These are phyloP conservation scores for Semaprochilodus insignis DNA, from an alignment of 2,797 vertebrate genomes.

Conservation along the genomic window DNA sequence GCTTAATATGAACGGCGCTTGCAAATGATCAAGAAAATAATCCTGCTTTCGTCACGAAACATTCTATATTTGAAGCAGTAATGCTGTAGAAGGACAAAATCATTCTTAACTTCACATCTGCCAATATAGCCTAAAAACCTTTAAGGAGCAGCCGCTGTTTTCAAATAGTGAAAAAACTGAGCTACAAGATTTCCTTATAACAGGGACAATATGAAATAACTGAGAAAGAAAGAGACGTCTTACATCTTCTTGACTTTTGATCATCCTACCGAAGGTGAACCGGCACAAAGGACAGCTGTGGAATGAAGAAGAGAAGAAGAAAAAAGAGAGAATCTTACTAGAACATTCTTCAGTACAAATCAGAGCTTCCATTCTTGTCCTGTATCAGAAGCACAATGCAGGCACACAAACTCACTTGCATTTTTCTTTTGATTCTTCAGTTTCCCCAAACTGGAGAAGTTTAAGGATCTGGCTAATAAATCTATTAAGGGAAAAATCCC, in stretches of 20 bases:
- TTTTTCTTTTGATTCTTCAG: constrained; percentile 8
- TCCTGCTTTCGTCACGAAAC: no score
- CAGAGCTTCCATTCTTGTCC: background rate
- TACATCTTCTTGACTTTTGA: constrained; percentile 87
- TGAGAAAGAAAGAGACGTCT: constrained; percentile 61
- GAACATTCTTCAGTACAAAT: background rate
- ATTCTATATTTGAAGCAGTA: no score
- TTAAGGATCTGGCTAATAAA: constrained; percentile 18
- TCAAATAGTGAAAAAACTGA: background rate
- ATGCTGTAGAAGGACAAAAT: background rate
- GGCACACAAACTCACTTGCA: background rate
- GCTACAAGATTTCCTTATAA: background rate
- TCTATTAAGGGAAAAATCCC: background rate
- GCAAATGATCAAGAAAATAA: no score
- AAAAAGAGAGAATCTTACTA: constrained; percentile 3
- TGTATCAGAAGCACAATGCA: background rate
- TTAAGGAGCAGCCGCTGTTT: no score
- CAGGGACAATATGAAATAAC: background rate
- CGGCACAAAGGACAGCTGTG: constrained; percentile 77
- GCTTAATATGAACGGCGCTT: no score
- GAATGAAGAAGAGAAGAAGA: constrained; percentile 29
- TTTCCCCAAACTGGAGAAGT: constrained; percentile 9
- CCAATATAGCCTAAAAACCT: background rate
- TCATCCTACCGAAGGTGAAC: constrained; percentile 83
- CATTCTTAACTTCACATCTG: background rate